Base-by-base conservation (phyloP, 1,140 invertebrate species). In the Heliconius eleuchia region DNA sequence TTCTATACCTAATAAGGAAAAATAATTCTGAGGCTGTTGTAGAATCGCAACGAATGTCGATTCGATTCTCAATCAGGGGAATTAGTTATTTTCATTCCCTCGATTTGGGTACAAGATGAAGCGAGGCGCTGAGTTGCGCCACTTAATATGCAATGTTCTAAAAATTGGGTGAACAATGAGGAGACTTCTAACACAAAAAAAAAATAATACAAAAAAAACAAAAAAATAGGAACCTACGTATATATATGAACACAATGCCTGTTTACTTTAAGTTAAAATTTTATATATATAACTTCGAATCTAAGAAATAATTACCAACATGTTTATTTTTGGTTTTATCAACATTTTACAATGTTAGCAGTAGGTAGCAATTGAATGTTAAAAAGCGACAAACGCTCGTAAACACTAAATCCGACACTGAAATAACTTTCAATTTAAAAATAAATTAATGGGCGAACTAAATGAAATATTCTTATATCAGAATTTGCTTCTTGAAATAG, bases 401-500 rank as follows among this genome's bases (percentile, higher is more conserved):
- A 74, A 72, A 72, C 30, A 50, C 57, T 66, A 66, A 76, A 70
- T 76, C 71, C 30, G 66, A 60, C 52, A 80, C 76, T 52, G 50
- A 80, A 79, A 79, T 79, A 74, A 80, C 78, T 80, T 76, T 37
- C 74, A 74, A 76, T 80, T 80, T 80, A 76, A 80, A 80, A 80
- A 80, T 80, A 80, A 80, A 80, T 76, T 76, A 80, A 80, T 72
- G 79, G 71, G 27, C 55, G 74, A 80, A 80, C 52, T 71, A 76
- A 80, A 76, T 74, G 73, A 50, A 55, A 74, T 66, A 76, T 80
- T 76, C 74, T 76, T 27, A 76, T 52, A 76, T 42, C 74, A 75
- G 74, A 73, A 50, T 73, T 72, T 71, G 75, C 77, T 76, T 77
- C 81, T 82, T 82, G 79, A 83, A 85, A 85, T 83, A 83, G 84